phyloP scores from a whole-genome alignment of 2,113 vertebrate species.

The Carettochelys insculpta region DNA sequence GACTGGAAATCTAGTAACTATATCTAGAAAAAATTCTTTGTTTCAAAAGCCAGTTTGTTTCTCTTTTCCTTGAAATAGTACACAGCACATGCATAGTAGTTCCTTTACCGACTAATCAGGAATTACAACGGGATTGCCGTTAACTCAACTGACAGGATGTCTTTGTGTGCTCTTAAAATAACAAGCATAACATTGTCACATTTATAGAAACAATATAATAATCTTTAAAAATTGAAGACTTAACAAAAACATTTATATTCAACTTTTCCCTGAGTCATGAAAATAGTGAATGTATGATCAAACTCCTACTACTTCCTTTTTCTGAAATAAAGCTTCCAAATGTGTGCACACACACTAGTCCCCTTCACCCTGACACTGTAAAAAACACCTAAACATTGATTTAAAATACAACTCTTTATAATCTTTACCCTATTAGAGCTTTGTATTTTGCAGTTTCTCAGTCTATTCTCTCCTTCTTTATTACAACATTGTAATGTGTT shows the following conservation, averaged over 20 bases:
- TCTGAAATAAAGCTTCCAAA: neutral
- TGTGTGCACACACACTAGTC: too few species aligned
- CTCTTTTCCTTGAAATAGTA: neutral
- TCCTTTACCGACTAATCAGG: neutral
- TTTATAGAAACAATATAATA: neutral
- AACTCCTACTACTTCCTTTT: neutral
- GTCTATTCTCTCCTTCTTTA: neutral
- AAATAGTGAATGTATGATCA: neutral
- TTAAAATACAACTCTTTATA: too few species aligned
- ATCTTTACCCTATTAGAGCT: too few species aligned
- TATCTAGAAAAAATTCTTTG: neutral
- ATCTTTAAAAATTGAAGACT: neutral
- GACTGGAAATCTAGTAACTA: neutral
- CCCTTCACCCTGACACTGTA: too few species aligned
- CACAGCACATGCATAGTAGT: neutral
- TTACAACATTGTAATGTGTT: too few species aligned
- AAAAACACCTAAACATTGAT: too few species aligned
- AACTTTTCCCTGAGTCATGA: neutral
- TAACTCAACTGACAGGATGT: neutral
- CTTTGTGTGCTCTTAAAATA: neutral
- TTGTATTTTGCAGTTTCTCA: neutral
- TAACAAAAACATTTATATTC: neutral
- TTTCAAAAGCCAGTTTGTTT: neutral
- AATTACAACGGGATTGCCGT: neutral
- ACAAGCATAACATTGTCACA: neutral